Conservation (phyloP, 2,113 vertebrate genomes). For the Corvus moneduloides region DNA sequence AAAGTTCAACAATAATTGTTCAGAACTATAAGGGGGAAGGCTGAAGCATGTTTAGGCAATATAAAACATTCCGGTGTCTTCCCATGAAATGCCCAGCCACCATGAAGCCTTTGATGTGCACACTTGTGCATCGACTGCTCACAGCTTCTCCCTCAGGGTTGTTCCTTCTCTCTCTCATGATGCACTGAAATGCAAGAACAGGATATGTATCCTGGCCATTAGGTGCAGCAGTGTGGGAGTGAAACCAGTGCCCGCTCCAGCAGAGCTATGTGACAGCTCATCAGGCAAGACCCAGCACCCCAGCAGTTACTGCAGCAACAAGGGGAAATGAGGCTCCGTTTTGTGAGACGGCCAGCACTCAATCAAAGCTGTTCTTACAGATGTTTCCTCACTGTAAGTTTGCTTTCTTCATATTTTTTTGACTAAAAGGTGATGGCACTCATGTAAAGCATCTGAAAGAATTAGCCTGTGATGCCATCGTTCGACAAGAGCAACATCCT, state of each 20-base stretch:
- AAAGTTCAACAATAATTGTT: not conserved
- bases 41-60: fast-evolving
- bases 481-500: not conserved
- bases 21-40: not conserved
- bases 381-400: not conserved
- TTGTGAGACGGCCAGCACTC: not conserved
- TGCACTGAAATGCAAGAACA: fast-evolving
- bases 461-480: fast-evolving
- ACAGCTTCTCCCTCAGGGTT: not conserved
- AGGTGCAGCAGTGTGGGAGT: not conserved
- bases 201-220: not conserved
- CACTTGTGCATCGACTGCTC: not conserved
- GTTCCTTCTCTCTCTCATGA: not conserved
- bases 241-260: fast-evolving
- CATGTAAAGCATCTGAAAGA: not conserved
- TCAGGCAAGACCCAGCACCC: not conserved
- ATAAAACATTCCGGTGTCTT: not conserved
- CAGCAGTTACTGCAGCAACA: not conserved
- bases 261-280: not conserved
- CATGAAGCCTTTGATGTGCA: fast-evolving
- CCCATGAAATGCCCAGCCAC: not conserved
- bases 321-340: not conserved
- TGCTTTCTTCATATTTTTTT: not conserved
- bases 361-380: not conserved
- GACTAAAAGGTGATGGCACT: not conserved